Conservation (phyloP, 2,888 invertebrate genomes). For the Trissolcus brochymenae region DNA sequence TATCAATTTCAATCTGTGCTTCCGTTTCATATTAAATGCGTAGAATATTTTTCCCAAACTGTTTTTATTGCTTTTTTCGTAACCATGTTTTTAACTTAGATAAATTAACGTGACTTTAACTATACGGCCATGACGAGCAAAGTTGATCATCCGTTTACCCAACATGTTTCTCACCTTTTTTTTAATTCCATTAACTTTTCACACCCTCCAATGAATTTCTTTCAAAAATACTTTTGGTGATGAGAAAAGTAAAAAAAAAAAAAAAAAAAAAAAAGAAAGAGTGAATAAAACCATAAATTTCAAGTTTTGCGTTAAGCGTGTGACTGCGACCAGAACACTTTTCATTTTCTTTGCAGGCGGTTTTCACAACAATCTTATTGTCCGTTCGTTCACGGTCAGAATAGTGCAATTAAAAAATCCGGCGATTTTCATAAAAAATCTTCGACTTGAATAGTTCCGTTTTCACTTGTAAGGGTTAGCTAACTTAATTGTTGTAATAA, state of each 20-base stretch:
- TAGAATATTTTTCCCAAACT: neutral
- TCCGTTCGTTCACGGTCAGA: slow-evolving; percentile 14
- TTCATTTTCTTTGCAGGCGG: neutral
- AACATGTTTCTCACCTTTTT: too few species aligned
- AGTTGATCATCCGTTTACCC: too few species aligned
- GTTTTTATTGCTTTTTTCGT: neutral
- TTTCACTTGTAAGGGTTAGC: slow-evolving; percentile 51
- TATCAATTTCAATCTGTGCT: neutral
- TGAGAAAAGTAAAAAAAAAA: too few species aligned
- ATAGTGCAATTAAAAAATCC: slow-evolving; percentile 41
- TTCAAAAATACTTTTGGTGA: neutral
- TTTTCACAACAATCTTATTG: slow-evolving; percentile 5
- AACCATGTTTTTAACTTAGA: neutral
- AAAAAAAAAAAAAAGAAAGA: too few species aligned
- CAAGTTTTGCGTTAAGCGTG: slow-evolving; percentile 3
- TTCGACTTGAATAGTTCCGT: slow-evolving; percentile 20
- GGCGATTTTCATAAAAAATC: slow-evolving; percentile 19
- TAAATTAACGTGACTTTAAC: too few species aligned
- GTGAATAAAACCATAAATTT: too few species aligned
- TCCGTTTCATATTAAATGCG: neutral
- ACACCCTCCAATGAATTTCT: slow-evolving; percentile 21
- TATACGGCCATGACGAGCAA: too few species aligned
- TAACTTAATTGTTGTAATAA: slow-evolving; percentile 50
- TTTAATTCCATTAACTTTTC: neutral
- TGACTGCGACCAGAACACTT: neutral